A percentile compares a stretch with the other conserved stretches of the same genome.
These are phyloP conservation scores for Orius insidiosus DNA, from an alignment of 1,140 invertebrate species.

Conservation along the genomic window DNA sequence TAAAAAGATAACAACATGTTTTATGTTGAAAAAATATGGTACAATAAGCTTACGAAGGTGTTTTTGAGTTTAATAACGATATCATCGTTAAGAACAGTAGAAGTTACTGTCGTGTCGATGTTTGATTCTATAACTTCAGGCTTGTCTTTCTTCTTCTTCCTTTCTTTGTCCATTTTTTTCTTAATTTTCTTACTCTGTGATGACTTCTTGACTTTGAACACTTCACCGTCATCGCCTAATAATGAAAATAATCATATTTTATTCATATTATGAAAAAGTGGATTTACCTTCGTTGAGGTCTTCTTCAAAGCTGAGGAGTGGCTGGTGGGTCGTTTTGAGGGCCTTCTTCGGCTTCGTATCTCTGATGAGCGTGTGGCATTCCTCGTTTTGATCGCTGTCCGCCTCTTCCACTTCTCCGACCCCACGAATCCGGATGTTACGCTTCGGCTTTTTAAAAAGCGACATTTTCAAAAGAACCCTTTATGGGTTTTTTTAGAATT, in stretches of 20 bases:
- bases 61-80: constrained; percentile 21
- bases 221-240: constrained; percentile 62
- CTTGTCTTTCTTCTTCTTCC: constrained; percentile 42
- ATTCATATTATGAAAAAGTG: no score
- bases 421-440: constrained; percentile 61
- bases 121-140: neutral
- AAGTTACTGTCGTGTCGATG: constrained; percentile 12
- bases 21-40: neutral
- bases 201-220: constrained; percentile 89
- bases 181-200: constrained; percentile 82
- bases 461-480: constrained; percentile 36
- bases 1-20: constrained; percentile 10
- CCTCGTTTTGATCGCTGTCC: constrained; percentile 29
- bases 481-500: no score
- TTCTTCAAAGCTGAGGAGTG: constrained; percentile 62
- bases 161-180: constrained; percentile 62
- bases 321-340: constrained; percentile 36
- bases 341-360: constrained; percentile 26
- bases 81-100: constrained; percentile 16
- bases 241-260: constrained; percentile 9
- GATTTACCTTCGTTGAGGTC: constrained; percentile 42
- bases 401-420: constrained; percentile 40
- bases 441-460: constrained; percentile 74
- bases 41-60: constrained; percentile 17
- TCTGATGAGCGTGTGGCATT: constrained; percentile 28